These are phyloP conservation scores for Pegea sp. DNA, from an alignment of 23 tunicate genomes.

Conservation along the genomic window DNA sequence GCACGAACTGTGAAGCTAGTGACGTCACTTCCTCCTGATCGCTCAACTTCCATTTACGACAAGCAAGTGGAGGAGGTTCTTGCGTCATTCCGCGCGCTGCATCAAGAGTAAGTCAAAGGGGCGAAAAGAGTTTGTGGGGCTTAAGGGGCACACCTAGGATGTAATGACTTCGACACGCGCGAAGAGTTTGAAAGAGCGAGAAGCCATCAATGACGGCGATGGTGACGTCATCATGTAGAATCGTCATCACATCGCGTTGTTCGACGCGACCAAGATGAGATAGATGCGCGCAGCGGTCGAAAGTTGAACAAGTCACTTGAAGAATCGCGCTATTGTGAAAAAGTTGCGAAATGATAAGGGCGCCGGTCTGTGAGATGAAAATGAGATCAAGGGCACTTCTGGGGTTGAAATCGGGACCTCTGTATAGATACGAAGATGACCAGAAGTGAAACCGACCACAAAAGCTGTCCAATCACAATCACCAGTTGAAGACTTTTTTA, in stretches of 20 bases:
- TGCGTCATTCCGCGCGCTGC: slow-evolving; percentile 38
- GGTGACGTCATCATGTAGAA: slow-evolving; percentile 28
- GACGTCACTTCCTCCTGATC: slow-evolving; percentile 16
- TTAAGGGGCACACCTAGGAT: slow-evolving; percentile 21
- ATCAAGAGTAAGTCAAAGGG: slow-evolving; percentile 7
- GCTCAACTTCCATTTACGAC: slow-evolving; percentile 45
- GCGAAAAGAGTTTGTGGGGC: neutral
- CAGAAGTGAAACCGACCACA: slow-evolving; percentile 60
- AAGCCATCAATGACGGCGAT: slow-evolving; percentile 36
- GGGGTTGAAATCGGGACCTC: slow-evolving; percentile 12
- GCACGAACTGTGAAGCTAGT: slow-evolving; percentile 20
- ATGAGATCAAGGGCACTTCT: neutral
- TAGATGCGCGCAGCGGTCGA: slow-evolving; percentile 2
- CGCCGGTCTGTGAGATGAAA: slow-evolving; percentile 16
- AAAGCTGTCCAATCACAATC: slow-evolving; percentile 62
- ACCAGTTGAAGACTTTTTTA: slow-evolving; percentile 55
- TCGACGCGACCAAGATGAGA: slow-evolving; percentile 7
- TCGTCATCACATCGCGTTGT: slow-evolving; percentile 49
- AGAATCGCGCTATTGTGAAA: slow-evolving; percentile 37
- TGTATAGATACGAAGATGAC: slow-evolving; percentile 55
- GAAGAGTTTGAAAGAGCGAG: slow-evolving; percentile 58
- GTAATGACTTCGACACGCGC: slow-evolving; percentile 63
- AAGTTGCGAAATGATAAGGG: slow-evolving; percentile 24
- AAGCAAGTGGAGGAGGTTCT: slow-evolving; percentile 70
- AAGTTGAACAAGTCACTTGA: slow-evolving; percentile 25